Evolutionary conservation across 2,888 invertebrate genomes (phyloP), one percentile per base, ranked within the genome.

Genomic region (Drosophila borealis): DNA sequence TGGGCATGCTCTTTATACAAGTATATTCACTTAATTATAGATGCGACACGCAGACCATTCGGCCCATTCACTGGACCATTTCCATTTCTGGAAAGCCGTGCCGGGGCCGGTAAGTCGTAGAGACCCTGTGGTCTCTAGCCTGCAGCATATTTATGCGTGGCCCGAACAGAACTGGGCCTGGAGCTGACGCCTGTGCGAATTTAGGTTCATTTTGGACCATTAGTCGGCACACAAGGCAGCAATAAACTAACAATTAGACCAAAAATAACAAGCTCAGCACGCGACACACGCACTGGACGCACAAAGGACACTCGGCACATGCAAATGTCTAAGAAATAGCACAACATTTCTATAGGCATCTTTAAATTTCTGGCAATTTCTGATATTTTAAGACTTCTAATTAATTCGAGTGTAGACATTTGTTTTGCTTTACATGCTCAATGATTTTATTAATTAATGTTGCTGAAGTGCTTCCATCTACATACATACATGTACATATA

Each of bases 1-100:
- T 4, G 29, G 29, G 29, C 29, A 25, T 29, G 29, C 29, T 29
- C 29, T 14, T 25, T 3, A 13, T n/a, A 36, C 34, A n/a, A 46
- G 37, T 76, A 72, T 74, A 80, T 89, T 78, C 85, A 73, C 89
- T 87, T 86, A 86, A 86, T 89, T 86, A 86, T 86, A 75, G 75
- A 86, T 87, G 85, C 85, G 81, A 71, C 88, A 86, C 87, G 89
- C 79, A 89, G 67, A 57, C 51, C 60, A 64, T 54, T 60, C 57
- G 14, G 56, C 39, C 62, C 78, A 69, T 55, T 66, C 54, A 44
- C 60, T 60, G 51, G 59, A 51, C 57, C 50, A 67, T 55, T 62
- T 44, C 33, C 8, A 48, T 60, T 45, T 48, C 45, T 59, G 45
- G 5, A 41, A 33, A 54, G 72, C 56, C 73, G 73, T 73, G 63